These are phyloP conservation scores for Atrichornis clamosus DNA, from an alignment of 2,113 vertebrate species.

Conservation along the genomic window DNA sequence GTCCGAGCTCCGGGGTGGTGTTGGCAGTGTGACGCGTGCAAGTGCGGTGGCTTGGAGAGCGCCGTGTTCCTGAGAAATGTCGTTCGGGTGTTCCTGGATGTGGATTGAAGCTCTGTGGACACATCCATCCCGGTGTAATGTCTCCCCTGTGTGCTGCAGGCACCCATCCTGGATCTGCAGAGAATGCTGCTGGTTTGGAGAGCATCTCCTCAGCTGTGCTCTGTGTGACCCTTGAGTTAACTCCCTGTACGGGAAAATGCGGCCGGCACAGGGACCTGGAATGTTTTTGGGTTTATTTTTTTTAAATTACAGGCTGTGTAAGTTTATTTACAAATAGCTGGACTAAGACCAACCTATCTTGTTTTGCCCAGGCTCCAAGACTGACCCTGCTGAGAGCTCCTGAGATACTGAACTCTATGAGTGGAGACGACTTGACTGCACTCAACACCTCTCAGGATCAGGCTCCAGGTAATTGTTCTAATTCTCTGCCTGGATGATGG, in stretches of 20 bases:
- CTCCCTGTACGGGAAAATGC: rapidly evolving
- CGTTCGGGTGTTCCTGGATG: background rate
- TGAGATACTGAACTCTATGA: conserved; percentile 24
- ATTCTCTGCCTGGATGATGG: background rate
- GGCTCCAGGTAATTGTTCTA: conserved; percentile 21
- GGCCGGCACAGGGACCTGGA: rapidly evolving
- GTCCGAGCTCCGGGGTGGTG: background rate
- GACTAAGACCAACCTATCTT: background rate
- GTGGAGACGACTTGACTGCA: background rate
- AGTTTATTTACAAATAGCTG: background rate
- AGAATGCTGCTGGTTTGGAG: background rate
- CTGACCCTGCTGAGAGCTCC: conserved; percentile 13
- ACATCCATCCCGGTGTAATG: rapidly evolving
- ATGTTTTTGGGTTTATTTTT: background rate
- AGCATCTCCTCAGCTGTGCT: background rate
- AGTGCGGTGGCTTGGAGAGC: rapidly evolving
- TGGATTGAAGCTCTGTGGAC: background rate
- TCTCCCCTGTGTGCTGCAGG: background rate
- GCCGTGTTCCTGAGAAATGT: background rate
- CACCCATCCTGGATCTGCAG: background rate
- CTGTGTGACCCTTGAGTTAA: rapidly evolving
- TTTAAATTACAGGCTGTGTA: rapidly evolving
- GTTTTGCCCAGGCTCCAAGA: conserved; percentile 13
- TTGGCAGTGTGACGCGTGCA: rapidly evolving
- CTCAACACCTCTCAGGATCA: conserved; percentile 22